Percentiles rank a stretch among this genome's conserved stretches.
Evolutionary conservation across 1,140 invertebrate genomes (phyloP).

Genomic region (Babylonia areolata): DNA sequence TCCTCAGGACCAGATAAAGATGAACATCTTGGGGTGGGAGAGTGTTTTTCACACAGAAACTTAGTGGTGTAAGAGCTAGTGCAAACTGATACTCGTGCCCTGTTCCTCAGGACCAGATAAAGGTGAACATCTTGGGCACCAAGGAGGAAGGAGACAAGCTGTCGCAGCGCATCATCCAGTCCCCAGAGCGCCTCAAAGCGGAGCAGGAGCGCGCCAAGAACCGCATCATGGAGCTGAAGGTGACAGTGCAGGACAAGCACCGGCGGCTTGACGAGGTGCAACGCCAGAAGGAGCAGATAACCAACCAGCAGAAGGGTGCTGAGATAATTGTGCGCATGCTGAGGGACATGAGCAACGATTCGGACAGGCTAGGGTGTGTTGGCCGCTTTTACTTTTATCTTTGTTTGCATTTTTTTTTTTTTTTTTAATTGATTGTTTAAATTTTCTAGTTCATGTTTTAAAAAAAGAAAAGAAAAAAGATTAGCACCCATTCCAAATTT

Average conservation of each 20-base stretch:
- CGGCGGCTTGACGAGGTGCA: constrained; percentile 45
- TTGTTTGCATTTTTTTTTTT: too few species aligned
- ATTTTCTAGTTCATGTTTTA: too few species aligned
- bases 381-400: too few species aligned
- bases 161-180: constrained; percentile 64
- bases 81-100: neutral
- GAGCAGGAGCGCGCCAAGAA: constrained; percentile 57
- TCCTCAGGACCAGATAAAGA: too few species aligned
- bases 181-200: constrained; percentile 58
- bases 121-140: constrained; percentile 40
- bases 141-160: constrained; percentile 60
- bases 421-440: too few species aligned
- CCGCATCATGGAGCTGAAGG: constrained; percentile 47
- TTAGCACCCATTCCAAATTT: too few species aligned
- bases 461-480: too few species aligned
- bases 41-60: too few species aligned
- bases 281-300: constrained; percentile 39
- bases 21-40: too few species aligned
- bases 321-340: constrained; percentile 53
- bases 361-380: constrained; percentile 52
- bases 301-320: constrained; percentile 29
- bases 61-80: neutral
- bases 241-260: constrained; percentile 45
- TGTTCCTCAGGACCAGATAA: constrained; percentile 52
- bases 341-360: constrained; percentile 47